A percentile compares a stretch with the other conserved stretches of the same genome.
These are phyloP conservation scores for Gymnorhina tibicen DNA, from an alignment of 2,113 vertebrate species.

Conservation along the genomic window DNA sequence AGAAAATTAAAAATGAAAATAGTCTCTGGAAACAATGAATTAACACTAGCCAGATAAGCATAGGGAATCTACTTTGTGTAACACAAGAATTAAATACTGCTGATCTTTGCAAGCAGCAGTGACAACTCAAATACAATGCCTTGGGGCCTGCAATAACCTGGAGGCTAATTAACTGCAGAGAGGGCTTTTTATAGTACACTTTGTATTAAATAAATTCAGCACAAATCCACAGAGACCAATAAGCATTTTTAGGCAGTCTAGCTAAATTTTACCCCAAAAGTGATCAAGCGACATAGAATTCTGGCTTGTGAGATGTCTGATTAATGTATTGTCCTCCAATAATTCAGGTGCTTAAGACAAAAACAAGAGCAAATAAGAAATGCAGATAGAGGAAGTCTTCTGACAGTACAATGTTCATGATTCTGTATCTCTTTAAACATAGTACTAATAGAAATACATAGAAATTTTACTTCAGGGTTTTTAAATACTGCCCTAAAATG, in stretches of 20 bases:
- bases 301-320: neutral
- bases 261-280: conserved; percentile 11
- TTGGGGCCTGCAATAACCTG: conserved; percentile 12
- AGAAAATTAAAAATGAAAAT: neutral
- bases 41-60: neutral
- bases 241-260: conserved; percentile 31
- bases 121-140: neutral
- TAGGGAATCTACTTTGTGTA: neutral
- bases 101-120: conserved; percentile 29
- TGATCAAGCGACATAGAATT: neutral
- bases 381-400: neutral
- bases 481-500: neutral
- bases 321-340: neutral
- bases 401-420: neutral
- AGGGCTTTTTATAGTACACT: conserved; percentile 8
- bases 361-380: neutral
- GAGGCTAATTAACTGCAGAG: conserved; percentile 37
- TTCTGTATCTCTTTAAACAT: neutral
- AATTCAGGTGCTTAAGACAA: neutral
- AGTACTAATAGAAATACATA: neutral
- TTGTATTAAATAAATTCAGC: conserved; percentile 44
- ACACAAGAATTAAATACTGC: conserved; percentile 32
- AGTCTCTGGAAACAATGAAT: neutral
- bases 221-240: conserved; percentile 15
- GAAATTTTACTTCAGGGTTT: neutral